Conservation (phyloP, 2,113 vertebrate species). For the Pedionomus torquatus region DNA sequence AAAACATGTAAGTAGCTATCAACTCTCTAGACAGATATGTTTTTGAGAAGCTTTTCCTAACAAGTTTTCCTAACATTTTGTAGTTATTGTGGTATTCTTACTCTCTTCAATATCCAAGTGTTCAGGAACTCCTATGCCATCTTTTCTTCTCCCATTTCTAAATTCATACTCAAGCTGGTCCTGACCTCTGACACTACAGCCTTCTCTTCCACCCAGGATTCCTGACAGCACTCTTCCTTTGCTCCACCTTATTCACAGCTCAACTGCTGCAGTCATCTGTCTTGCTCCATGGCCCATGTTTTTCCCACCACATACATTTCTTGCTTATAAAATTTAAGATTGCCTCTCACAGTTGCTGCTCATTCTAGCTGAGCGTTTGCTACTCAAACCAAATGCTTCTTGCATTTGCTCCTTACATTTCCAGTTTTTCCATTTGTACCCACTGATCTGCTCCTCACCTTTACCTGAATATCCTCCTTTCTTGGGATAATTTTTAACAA, state of each 20-base stretch:
- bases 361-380: neutral
- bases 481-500: neutral
- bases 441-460: neutral
- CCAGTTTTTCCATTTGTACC: neutral
- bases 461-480: neutral
- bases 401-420: neutral
- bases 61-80: neutral
- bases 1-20: neutral
- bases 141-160: neutral
- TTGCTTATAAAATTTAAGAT: neutral
- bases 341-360: neutral
- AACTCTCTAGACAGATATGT: neutral
- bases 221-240: neutral
- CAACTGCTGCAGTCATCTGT: neutral
- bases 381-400: neutral
- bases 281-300: neutral
- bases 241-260: neutral
- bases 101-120: neutral
- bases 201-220: neutral
- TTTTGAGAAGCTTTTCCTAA: neutral
- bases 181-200: neutral
- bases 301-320: neutral
- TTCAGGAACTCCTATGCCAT: neutral
- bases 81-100: neutral
- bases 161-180: neutral